Evolutionary conservation across 2,888 invertebrate species (phyloP).

Genomic region (Catocala sponsa): DNA sequence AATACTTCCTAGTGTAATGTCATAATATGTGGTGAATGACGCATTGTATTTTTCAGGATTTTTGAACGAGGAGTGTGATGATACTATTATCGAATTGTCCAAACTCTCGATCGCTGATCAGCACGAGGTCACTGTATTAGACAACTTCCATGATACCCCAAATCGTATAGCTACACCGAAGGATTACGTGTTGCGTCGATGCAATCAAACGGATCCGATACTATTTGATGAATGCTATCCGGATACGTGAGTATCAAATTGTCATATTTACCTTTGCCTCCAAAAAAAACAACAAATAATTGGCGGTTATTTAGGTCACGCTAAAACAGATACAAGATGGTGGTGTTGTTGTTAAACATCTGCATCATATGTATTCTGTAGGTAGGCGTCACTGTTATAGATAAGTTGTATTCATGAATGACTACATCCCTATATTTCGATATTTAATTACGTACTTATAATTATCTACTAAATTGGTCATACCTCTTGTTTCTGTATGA

Average conservation of each 20-base stretch:
- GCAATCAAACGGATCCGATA: slow-evolving; percentile 89
- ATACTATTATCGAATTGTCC: slow-evolving; percentile 86
- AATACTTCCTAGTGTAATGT: slow-evolving; percentile 81
- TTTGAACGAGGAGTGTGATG: slow-evolving; percentile 87
- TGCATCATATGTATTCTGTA: slow-evolving; percentile 27
- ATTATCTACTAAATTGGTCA: background rate
- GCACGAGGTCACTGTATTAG: slow-evolving; percentile 80
- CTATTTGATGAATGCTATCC: slow-evolving; percentile 91
- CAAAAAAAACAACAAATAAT: slow-evolving; percentile 18
- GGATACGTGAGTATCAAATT: slow-evolving; percentile 84
- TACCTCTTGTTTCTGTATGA: too few species aligned
- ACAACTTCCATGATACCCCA: slow-evolving; percentile 77
- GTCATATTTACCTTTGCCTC: slow-evolving; percentile 12
- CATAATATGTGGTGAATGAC: slow-evolving; percentile 51
- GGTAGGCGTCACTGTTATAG: slow-evolving; percentile 17
- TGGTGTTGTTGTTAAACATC: slow-evolving; percentile 56
- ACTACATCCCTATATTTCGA: slow-evolving; percentile 33
- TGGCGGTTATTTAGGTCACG: slow-evolving; percentile 61
- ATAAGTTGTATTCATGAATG: slow-evolving; percentile 16
- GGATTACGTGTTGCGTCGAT: slow-evolving; percentile 89
- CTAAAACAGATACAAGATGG: slow-evolving; percentile 52
- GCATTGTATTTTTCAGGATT: slow-evolving; percentile 75
- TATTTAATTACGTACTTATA: slow-evolving; percentile 20
- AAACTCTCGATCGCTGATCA: slow-evolving; percentile 84
- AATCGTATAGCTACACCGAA: slow-evolving; percentile 74